These are phyloP conservation scores for Pao palembangensis DNA, from an alignment of 2,113 vertebrate genomes.

Conservation along the genomic window DNA sequence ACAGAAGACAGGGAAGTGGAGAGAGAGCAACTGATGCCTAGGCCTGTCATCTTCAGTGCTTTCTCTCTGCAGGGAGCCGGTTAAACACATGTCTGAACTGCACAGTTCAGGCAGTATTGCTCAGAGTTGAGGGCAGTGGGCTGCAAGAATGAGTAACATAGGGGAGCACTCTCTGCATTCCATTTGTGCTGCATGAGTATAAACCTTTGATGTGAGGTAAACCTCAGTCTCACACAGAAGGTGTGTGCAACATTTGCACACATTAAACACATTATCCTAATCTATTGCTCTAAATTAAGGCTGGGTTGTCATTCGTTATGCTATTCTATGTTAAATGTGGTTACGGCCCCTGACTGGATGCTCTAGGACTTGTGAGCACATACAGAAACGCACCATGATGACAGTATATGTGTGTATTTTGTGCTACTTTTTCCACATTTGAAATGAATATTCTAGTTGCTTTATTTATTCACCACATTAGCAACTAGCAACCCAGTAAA, in stretches of 20 bases:
- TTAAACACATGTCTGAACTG: slow-evolving; percentile 60
- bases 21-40: slow-evolving; percentile 55
- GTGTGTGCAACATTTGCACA: slow-evolving; percentile 1
- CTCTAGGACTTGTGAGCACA: slow-evolving; percentile 4
- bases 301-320: neutral
- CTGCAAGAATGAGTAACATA: slow-evolving; percentile 48
- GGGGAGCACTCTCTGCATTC: slow-evolving; percentile 33
- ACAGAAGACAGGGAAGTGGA: slow-evolving; percentile 55
- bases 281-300: slow-evolving; percentile 3
- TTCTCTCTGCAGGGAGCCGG: slow-evolving; percentile 51
- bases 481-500: too few relatives aligned
- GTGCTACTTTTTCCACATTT: too few relatives aligned
- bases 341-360: neutral
- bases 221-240: neutral
- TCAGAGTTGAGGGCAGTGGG: slow-evolving; percentile 41
- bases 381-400: too few relatives aligned
- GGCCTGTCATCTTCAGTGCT: slow-evolving; percentile 58
- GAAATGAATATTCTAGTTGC: too few relatives aligned
- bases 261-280: neutral
- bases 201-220: slow-evolving; percentile 9
- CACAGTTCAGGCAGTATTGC: slow-evolving; percentile 33
- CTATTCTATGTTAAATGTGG: slow-evolving; percentile 16
- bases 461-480: too few relatives aligned
- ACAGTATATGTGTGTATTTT: too few relatives aligned
- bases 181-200: too few relatives aligned